Evolutionary conservation across 2,113 vertebrate genomes (phyloP).

Genomic region (Podiceps cristatus): DNA sequence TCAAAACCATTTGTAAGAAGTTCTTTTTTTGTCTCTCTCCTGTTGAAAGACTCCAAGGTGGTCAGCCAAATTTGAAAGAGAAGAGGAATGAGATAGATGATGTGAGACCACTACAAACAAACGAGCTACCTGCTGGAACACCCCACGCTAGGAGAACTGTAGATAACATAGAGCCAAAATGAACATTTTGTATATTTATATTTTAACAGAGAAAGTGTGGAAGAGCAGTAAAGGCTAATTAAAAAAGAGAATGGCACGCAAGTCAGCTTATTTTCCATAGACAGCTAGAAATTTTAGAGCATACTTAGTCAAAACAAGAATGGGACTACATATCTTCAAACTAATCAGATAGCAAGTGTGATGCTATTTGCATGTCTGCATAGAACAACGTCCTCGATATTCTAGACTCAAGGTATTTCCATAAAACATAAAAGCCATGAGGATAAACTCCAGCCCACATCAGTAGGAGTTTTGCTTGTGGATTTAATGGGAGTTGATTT

Average conservation of each 20-base stretch:
- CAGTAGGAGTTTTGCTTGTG: background rate
- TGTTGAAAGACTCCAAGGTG: background rate
- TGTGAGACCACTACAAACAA: background rate
- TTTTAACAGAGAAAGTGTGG: background rate
- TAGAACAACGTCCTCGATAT: background rate
- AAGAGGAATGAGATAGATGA: background rate
- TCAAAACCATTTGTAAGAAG: background rate
- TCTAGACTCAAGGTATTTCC: background rate
- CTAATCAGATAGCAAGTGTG: background rate
- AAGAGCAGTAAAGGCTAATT: background rate
- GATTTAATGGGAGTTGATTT: background rate
- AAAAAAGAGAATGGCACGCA: background rate
- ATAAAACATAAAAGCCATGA: background rate
- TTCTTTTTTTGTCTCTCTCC: background rate
- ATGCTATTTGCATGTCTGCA: conserved; percentile 3
- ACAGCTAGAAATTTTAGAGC: conserved; percentile 5
- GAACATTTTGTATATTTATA: background rate
- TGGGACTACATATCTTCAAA: background rate
- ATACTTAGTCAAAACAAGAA: background rate
- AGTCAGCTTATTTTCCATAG: background rate
- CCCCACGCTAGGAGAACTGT: background rate
- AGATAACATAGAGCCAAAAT: background rate
- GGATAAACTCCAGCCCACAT: background rate
- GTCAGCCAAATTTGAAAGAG: background rate
- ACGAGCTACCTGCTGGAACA: background rate